Evolutionary conservation across 1,140 invertebrate species (phyloP).

Genomic region (Dinoponera quadriceps): DNA sequence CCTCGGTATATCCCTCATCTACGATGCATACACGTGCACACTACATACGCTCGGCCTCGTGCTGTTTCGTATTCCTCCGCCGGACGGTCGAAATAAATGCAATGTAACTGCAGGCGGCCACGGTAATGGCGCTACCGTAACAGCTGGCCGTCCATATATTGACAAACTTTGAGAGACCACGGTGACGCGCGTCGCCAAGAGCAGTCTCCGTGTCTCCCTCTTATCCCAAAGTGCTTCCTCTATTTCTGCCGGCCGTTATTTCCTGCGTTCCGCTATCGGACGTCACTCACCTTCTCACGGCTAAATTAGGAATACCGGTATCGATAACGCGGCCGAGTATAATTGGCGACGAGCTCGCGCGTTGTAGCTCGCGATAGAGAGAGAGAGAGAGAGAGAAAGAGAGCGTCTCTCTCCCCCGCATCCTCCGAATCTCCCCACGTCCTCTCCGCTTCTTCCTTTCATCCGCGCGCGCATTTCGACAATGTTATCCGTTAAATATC

Average conservation of each 20-base stretch:
- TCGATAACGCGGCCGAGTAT: slow-evolving; percentile 35
- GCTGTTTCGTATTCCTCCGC: slow-evolving; percentile 7
- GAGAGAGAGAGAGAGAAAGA: no score
- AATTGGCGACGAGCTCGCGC: slow-evolving; percentile 10
- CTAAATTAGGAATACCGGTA: slow-evolving; percentile 34
- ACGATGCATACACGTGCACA: slow-evolving; percentile 6
- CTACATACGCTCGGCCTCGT: neutral
- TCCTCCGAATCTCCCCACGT: no score
- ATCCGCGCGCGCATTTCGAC: neutral
- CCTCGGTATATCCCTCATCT: no score
- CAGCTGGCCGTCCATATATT: slow-evolving; percentile 76
- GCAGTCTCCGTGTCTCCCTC: neutral
- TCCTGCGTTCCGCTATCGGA: slow-evolving; percentile 28
- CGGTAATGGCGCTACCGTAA: slow-evolving; percentile 67
- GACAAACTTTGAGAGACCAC: slow-evolving; percentile 74
- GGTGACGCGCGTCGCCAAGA: slow-evolving; percentile 28
- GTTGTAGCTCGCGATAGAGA: neutral
- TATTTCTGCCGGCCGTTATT: slow-evolving; percentile 25
- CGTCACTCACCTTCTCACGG: slow-evolving; percentile 15
- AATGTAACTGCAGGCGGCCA: slow-evolving; percentile 30
- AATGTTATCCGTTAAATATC: slow-evolving; percentile 7
- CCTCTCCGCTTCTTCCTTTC: neutral
- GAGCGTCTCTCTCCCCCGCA: no score
- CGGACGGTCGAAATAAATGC: slow-evolving; percentile 61
- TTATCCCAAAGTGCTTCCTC: slow-evolving; percentile 7